Base-by-base conservation (phyloP, 2,113 vertebrate genomes). In the Theristicus caerulescens region DNA sequence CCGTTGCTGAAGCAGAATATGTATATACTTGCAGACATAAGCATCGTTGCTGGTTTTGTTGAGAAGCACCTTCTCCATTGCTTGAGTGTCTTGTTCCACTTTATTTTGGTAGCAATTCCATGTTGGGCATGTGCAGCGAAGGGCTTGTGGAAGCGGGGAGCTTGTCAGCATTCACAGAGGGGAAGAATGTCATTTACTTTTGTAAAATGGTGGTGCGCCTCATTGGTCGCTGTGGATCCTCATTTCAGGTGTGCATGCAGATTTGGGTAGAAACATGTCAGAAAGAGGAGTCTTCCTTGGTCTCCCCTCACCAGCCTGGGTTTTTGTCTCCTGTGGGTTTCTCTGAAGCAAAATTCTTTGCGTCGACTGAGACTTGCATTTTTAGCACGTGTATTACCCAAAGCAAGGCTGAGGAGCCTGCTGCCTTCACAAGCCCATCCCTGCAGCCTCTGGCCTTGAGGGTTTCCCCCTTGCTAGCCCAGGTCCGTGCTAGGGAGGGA, bases 381-480 rank as follows among this genome's bases (percentile, higher is more conserved):
- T 49, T 16, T 15, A 61, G 26, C 32, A 8, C 0, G 0, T 51
- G 16, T 22, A 6, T 54, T 32, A 32, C 34, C 34, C 1, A 1
- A 21, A 54, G 44, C 21, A 54, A 86, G 73, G 54, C 64, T 65
- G 80, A 47, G 25, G 38, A 34, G 29, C 29, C 69, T 65, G 74
- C 74, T 82, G 31, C 25, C 46, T 40, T 42, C 47, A 2, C 0
- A 0, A 58, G 52, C 52, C 38, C 47, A 6, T 44, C 57, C 34
- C 42, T 27, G 31, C 3, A 8, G 36, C 42, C 57, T 46, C 57
- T 64, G 57, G 34, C 31, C 42, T 26, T 0, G 1, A 27, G 34
- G 12, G 13, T 57, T 55, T 40, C 20, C 32, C 62, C 24, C 3
- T 51, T 1, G 26, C 29, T 34, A 9, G 58, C 22, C 2, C 8